Conservation (phyloP, 2,888 invertebrate species). For the Punctoribates punctum region DNA sequence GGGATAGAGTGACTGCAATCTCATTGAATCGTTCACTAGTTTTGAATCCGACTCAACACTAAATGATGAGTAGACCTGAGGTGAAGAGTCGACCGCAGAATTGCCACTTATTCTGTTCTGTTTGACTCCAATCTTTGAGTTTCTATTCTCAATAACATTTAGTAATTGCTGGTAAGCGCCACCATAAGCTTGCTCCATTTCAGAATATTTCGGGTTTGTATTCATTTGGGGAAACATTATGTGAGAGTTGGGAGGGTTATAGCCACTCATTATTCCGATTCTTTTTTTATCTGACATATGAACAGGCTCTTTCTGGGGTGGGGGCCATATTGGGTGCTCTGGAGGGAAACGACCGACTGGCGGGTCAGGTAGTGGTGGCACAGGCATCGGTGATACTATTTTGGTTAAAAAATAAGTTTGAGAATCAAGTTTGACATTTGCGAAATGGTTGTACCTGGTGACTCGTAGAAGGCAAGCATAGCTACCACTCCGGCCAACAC, state of each 20-base stretch:
- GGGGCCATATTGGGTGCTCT: slow-evolving; percentile 45
- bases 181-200: background rate
- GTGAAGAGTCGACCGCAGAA: background rate
- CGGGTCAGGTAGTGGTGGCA: slow-evolving; percentile 44
- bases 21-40: slow-evolving; percentile 15
- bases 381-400: slow-evolving; percentile 44
- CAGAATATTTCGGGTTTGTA: slow-evolving; percentile 21
- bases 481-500: slow-evolving; percentile 44
- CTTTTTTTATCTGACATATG: slow-evolving; percentile 1
- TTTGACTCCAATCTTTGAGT: background rate
- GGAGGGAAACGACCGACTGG: slow-evolving; percentile 46
- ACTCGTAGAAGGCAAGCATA: slow-evolving; percentile 45
- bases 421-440: background rate
- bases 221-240: slow-evolving; percentile 19
- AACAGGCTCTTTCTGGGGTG: slow-evolving; percentile 13
- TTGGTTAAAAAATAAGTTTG: too few species aligned
- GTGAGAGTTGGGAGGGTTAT: background rate
- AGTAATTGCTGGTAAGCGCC: slow-evolving; percentile 24
- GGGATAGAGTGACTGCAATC: background rate
- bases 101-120: slow-evolving; percentile 3
- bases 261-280: background rate
- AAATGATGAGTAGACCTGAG: slow-evolving; percentile 18
- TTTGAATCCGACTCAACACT: background rate
- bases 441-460: slow-evolving; percentile 41
- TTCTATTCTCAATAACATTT: slow-evolving; percentile 14